Evolutionary conservation across 2,113 vertebrate species (phyloP), one percentile per base, ranked within the genome.

Genomic region (Paradoxurus hermaphroditus): DNA sequence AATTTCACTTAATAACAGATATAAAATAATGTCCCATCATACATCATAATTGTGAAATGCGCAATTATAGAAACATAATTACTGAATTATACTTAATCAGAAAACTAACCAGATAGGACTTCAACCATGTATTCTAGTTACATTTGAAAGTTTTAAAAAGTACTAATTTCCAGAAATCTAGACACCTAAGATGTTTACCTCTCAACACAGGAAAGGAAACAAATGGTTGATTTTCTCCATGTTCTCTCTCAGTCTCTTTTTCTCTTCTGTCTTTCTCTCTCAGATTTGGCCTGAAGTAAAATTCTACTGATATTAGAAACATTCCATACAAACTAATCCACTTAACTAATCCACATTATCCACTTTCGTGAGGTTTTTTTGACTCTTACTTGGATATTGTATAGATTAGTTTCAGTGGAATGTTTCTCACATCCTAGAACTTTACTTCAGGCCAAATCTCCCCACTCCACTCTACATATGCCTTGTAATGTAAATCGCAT

Each of bases 1-100:
- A 84, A 91, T 94, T 97, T 97, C 51, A 95, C 13, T 90, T 92
- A 97, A 81, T 93, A 90, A 89, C 3, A 89, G 62, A 97, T 87
- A 91, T 93, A 78, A 97, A 95, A 91, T 94, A 88, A 86, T 92
- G 63, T 83, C 29, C 14, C 36, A 91, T 15, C 25, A 97, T 9
- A 75, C 11, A 90, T 14, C 25, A 89, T 88, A 96, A 87, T 95
- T 77, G 90, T 36, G 15, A 85, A 97, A 49, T 82, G 27, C 53
- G 11, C 75, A 97, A 97, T 14, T 89, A n/a, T 12, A 95, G 86
- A 93, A 94, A 93, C 16, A 93, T 51, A 93, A 93, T 93, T 93
- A 95, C 36, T 96, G 88, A 96, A 84, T 88, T 75, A 95, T 79
- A 86, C 31, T 97, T 90, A 86, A 78, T 91, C 95, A 84, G 49